A percentile compares a stretch with the other conserved stretches of the same genome.
Conservation (phyloP, 2,888 invertebrate genomes). For the Eucriotettix oculatus region DNA sequence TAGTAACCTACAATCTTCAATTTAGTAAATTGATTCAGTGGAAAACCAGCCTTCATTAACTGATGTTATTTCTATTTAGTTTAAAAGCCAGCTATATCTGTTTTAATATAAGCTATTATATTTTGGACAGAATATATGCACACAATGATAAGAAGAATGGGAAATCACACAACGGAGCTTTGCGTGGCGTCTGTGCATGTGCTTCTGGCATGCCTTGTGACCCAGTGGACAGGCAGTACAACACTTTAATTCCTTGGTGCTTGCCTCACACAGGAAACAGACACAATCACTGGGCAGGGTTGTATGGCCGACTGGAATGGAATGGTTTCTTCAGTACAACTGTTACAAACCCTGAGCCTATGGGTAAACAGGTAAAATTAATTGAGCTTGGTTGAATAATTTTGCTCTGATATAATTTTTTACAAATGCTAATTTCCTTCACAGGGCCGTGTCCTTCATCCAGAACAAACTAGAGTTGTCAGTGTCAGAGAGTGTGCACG, state of each 20-base stretch:
- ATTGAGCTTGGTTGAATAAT: no score
- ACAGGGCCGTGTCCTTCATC: conserved; percentile 64
- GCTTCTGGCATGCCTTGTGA: conserved; percentile 46
- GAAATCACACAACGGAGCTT: conserved; percentile 27
- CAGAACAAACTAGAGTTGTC: conserved; percentile 63
- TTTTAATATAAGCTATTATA: background rate
- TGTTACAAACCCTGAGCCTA: conserved; percentile 73
- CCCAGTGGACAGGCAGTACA: conserved; percentile 54
- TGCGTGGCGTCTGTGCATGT: conserved; percentile 65
- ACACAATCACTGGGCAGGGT: conserved; percentile 74
- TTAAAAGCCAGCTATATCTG: no score
- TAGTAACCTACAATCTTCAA: no score
- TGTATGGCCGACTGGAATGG: conserved; percentile 68
- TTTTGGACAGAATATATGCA: conserved; percentile 29
- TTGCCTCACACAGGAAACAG: conserved; percentile 72
- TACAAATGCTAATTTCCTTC: conserved; percentile 9
- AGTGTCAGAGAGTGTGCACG: conserved; percentile 75
- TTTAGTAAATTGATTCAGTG: no score
- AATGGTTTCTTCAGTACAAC: conserved; percentile 75
- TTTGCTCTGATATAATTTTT: background rate
- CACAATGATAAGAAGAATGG: conserved; percentile 36
- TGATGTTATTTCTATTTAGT: no score
- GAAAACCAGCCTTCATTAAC: no score
- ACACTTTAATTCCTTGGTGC: conserved; percentile 79
- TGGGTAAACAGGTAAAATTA: conserved; percentile 58